These are phyloP conservation scores for Atrina japonica DNA, from an alignment of 2,888 invertebrate species.

Conservation along the genomic window DNA sequence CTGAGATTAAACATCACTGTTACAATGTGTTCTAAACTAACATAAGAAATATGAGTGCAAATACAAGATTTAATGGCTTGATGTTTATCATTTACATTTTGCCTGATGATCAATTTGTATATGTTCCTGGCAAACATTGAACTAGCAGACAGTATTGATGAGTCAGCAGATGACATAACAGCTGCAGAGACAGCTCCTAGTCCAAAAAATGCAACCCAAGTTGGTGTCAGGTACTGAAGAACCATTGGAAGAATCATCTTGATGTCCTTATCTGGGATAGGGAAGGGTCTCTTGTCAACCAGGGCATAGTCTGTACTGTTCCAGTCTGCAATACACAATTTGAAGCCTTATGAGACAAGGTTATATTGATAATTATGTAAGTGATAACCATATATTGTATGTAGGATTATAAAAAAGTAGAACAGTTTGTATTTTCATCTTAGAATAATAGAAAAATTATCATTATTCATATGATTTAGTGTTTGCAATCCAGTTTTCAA, in stretches of 20 bases:
- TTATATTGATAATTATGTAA: no score
- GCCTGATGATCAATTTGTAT: constrained; percentile 97
- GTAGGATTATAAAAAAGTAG: no score
- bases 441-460: no score
- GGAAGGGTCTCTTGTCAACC: constrained; percentile 57
- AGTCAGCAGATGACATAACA: constrained; percentile 99
- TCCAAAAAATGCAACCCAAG: constrained; percentile 97
- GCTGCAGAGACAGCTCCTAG: constrained; percentile 99
- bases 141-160: constrained; percentile 97
- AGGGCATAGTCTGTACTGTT: constrained; percentile 91
- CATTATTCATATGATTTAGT: no score
- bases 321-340: constrained; percentile 92
- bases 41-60: no score
- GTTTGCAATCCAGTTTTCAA: no score
- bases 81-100: constrained; percentile 84
- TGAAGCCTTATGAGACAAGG: no score
- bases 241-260: constrained; percentile 99
- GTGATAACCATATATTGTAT: no score
- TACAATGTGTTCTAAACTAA: no score
- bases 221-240: constrained; percentile 96
- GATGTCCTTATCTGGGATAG: constrained; percentile 84
- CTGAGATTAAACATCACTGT: no score
- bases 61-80: no score
- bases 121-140: constrained; percentile 99
- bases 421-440: no score